These are phyloP conservation scores for Ganaspis brasiliensis DNA, from an alignment of 2,888 invertebrate species.

Conservation along the genomic window DNA sequence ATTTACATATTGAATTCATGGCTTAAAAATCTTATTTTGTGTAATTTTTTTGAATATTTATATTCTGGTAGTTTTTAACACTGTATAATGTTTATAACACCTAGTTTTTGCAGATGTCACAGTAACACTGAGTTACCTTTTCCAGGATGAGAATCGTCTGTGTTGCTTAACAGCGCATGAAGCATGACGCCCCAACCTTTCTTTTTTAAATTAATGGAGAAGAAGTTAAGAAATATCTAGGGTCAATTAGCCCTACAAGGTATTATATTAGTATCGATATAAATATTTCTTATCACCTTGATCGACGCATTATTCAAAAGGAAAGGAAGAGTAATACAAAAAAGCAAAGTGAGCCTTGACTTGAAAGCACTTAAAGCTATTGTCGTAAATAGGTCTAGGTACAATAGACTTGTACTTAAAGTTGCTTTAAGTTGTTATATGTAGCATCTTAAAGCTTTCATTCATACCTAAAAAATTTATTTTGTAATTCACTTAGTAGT, in stretches of 20 bases:
- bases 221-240: not conserved
- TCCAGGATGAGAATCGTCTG: conserved; percentile 70
- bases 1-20: not conserved
- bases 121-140: conserved; percentile 72
- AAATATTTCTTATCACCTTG: not conserved
- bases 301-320: not conserved
- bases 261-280: not conserved
- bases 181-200: conserved; percentile 77
- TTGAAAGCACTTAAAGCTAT: no score
- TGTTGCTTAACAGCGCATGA: conserved; percentile 76
- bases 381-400: no score
- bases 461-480: no score
- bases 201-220: conserved; percentile 41
- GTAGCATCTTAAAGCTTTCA: no score
- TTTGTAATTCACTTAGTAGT: no score
- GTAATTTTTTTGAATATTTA: conserved; percentile 14
- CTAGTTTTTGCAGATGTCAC: conserved; percentile 59
- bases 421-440: no score
- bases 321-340: not conserved
- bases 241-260: not conserved
- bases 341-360: no score
- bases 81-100: not conserved
- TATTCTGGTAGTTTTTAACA: not conserved
- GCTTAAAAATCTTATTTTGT: not conserved
- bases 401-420: no score